Conservation (phyloP, 1,140 invertebrate genomes). For the Drosophila biarmipes region DNA sequence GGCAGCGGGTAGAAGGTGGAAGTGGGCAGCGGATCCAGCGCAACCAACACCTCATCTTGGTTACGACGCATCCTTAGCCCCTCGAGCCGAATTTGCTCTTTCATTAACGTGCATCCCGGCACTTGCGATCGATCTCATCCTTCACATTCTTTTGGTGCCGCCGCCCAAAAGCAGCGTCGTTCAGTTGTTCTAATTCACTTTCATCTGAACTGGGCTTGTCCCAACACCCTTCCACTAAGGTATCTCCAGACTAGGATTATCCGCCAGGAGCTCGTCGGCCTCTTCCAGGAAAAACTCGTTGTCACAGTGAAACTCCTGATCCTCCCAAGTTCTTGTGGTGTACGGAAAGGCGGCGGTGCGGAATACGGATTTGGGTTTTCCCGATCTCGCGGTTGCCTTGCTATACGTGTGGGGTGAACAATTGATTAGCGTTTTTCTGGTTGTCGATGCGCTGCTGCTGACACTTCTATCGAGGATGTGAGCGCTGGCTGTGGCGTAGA, state of each 20-base stretch:
- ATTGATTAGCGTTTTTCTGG: conserved; percentile 32
- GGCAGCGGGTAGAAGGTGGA: conserved; percentile 88
- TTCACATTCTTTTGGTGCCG: conserved; percentile 93
- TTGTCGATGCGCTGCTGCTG: conserved; percentile 49
- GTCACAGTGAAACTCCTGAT: conserved; percentile 72
- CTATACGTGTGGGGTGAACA: conserved; percentile 40
- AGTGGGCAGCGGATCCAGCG: conserved; percentile 73
- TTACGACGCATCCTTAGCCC: conserved; percentile 84
- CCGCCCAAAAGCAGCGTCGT: conserved; percentile 93
- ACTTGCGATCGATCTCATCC: conserved; percentile 92
- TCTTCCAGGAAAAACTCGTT: conserved; percentile 76
- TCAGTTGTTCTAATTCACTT: conserved; percentile 90
- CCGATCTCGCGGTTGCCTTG: conserved; percentile 31
- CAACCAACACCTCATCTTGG: conserved; percentile 80
- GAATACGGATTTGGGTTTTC: conserved; percentile 26
- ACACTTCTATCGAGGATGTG: conserved; percentile 36
- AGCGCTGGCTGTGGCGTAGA: conserved; percentile 25
- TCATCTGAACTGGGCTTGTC: conserved; percentile 84
- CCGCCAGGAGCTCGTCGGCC: conserved; percentile 76
- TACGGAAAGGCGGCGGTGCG: conserved; percentile 53
- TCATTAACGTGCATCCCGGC: conserved; percentile 94
- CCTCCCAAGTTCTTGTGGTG: conserved; percentile 79
- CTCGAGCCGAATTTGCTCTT: conserved; percentile 89
- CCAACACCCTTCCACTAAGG: conserved; percentile 86
- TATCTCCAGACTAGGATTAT: conserved; percentile 86